Conservation (phyloP, 2,888 invertebrate species). For the Melipona bicolor region DNA sequence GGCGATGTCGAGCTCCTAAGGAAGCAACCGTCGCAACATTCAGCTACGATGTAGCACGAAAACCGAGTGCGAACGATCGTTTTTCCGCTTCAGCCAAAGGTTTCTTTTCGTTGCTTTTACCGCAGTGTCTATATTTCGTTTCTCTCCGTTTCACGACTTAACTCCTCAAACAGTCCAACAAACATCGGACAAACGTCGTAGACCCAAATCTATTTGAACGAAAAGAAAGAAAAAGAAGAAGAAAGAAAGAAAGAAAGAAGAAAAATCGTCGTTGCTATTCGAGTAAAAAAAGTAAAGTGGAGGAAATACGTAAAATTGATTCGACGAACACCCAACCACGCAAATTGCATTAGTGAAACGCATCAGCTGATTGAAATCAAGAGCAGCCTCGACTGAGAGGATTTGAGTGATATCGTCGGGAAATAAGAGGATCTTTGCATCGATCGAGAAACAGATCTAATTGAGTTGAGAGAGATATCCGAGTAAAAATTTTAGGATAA, state of each 20-base stretch:
- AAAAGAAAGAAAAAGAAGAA: background rate
- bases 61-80: slow-evolving; percentile 6
- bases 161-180: background rate
- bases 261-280: background rate
- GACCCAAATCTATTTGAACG: background rate
- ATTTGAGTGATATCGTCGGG: too few species aligned
- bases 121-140: slow-evolving; percentile 50
- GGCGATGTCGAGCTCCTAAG: background rate
- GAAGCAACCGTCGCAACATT: background rate
- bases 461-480: background rate
- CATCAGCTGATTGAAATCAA: slow-evolving; percentile 45
- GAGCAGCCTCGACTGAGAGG: background rate
- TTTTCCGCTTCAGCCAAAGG: slow-evolving; percentile 38
- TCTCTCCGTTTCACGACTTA: slow-evolving; percentile 8
- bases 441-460: background rate
- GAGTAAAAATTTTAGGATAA: background rate
- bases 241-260: too few species aligned
- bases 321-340: background rate
- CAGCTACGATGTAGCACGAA: slow-evolving; percentile 60
- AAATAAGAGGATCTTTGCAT: background rate
- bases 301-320: background rate
- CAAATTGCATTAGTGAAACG: slow-evolving; percentile 10
- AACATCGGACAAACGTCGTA: background rate
- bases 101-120: slow-evolving; percentile 58
- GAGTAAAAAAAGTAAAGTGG: background rate